phyloP scores from a whole-genome alignment of 1,140 invertebrate species.

The Ceratitis capitata region DNA sequence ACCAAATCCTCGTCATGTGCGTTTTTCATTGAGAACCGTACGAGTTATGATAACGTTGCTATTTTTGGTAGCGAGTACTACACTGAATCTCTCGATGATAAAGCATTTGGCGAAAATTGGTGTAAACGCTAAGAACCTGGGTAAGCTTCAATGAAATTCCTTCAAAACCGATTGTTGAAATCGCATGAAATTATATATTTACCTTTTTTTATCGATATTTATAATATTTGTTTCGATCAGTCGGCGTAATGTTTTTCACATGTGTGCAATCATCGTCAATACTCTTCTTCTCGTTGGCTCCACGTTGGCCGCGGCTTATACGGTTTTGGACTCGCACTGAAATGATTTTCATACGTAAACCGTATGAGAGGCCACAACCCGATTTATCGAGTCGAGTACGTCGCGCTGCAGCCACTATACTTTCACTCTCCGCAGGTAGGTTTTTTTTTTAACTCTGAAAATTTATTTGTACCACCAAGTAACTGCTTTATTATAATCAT shows the following conservation, averaged over 20 bases:
- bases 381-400: conserved; percentile 50
- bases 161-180: too few species aligned
- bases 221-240: conserved; percentile 39
- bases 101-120: conserved; percentile 51
- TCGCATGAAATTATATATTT: not conserved
- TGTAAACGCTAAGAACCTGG: conserved; percentile 58
- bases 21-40: conserved; percentile 51
- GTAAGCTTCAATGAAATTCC: conserved; percentile 49
- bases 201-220: not conserved
- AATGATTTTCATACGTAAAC: conserved; percentile 51
- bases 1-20: conserved; percentile 48
- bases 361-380: conserved; percentile 50
- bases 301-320: conserved; percentile 54
- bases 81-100: conserved; percentile 48
- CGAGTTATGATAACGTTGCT: conserved; percentile 48
- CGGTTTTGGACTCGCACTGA: conserved; percentile 54
- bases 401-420: conserved; percentile 51
- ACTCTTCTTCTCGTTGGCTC: conserved; percentile 51
- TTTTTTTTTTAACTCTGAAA: not conserved
- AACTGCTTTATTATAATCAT: not conserved
- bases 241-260: conserved; percentile 55
- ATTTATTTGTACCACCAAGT: not conserved
- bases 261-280: conserved; percentile 47
- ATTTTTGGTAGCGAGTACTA: conserved; percentile 49
- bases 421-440: conserved; percentile 50